Evolutionary conservation across 1,140 invertebrate genomes (phyloP).

Genomic region (Batillaria attramentaria): DNA sequence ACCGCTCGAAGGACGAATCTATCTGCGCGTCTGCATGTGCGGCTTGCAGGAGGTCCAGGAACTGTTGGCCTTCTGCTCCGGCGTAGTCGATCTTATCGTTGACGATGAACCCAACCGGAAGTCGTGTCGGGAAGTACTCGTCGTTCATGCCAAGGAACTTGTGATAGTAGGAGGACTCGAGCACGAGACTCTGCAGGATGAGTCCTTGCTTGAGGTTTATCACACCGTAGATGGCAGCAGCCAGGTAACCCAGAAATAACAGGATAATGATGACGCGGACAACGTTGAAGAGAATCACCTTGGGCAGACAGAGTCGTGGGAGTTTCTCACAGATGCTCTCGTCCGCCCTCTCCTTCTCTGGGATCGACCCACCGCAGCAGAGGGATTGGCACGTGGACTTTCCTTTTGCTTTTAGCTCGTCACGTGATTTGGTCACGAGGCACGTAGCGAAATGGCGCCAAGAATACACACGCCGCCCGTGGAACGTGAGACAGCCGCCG

Average conservation of each 20-base stretch:
- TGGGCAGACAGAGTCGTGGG: slow-evolving; percentile 32
- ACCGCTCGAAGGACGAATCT: slow-evolving; percentile 28
- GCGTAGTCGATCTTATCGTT: slow-evolving; percentile 23
- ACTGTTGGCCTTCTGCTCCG: slow-evolving; percentile 4
- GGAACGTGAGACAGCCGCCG: slow-evolving; percentile 89
- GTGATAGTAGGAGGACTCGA: slow-evolving; percentile 64
- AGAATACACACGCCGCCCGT: slow-evolving; percentile 86
- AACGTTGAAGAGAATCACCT: slow-evolving; percentile 73
- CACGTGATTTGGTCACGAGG: slow-evolving; percentile 10
- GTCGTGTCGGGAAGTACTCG: slow-evolving; percentile 31
- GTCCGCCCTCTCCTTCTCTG: slow-evolving; percentile 3
- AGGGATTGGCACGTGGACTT: neutral
- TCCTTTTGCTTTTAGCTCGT: slow-evolving; percentile 28
- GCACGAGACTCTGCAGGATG: slow-evolving; percentile 75
- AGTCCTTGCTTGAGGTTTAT: slow-evolving; percentile 88
- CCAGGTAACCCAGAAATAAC: slow-evolving; percentile 86
- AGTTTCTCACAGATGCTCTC: slow-evolving; percentile 36
- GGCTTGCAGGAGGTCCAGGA: slow-evolving; percentile 24
- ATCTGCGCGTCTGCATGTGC: slow-evolving; percentile 29
- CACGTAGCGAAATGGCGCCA: slow-evolving; percentile 26
- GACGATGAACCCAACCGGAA: slow-evolving; percentile 37
- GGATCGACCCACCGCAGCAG: slow-evolving; percentile 29
- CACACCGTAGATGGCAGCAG: slow-evolving; percentile 89
- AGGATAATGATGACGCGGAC: slow-evolving; percentile 79
- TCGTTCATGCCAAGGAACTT: slow-evolving; percentile 34